phyloP scores from a whole-genome alignment of 2,888 invertebrate species.

The Platypus cylindrus region DNA sequence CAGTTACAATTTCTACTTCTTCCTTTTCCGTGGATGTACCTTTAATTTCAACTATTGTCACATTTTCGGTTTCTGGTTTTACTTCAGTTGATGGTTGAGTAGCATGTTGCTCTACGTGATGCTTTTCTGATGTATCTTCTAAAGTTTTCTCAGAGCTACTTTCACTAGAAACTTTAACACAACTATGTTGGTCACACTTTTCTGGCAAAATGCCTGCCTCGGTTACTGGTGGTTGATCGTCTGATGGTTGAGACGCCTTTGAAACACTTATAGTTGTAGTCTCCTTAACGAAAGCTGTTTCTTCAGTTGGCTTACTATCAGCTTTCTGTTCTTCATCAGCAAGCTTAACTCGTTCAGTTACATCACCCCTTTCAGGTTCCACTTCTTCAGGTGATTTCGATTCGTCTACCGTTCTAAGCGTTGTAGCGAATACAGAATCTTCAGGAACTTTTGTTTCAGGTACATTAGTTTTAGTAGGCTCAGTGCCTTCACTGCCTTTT shows the following conservation, averaged over 20 bases:
- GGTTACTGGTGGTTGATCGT: slow-evolving; percentile 5
- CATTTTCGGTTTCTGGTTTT: slow-evolving; percentile 2
- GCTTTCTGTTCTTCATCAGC: background rate
- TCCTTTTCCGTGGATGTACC: slow-evolving; percentile 10
- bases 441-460: slow-evolving; percentile 1
- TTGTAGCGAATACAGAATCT: slow-evolving; percentile 5
- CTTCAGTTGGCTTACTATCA: slow-evolving; percentile 1
- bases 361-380: slow-evolving; percentile 1
- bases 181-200: slow-evolving; percentile 14
- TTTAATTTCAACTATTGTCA: slow-evolving; percentile 2
- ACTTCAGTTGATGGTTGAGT: slow-evolving; percentile 4
- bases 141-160: slow-evolving; percentile 5
- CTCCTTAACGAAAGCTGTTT: slow-evolving; percentile 1
- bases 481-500: no score
- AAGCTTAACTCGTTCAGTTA: background rate
- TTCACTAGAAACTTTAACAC: slow-evolving; percentile 8
- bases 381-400: slow-evolving; percentile 6
- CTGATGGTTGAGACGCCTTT: slow-evolving; percentile 2
- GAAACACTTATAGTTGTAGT: no score
- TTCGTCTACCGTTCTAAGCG: slow-evolving; percentile 9
- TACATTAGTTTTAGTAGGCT: slow-evolving; percentile 5
- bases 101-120: background rate
- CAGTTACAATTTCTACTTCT: slow-evolving; percentile 20
- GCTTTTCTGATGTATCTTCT: slow-evolving; percentile 7
- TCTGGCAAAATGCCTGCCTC: slow-evolving; percentile 12